Conservation (phyloP, 2,113 vertebrate genomes). For the Anhinga anhinga region DNA sequence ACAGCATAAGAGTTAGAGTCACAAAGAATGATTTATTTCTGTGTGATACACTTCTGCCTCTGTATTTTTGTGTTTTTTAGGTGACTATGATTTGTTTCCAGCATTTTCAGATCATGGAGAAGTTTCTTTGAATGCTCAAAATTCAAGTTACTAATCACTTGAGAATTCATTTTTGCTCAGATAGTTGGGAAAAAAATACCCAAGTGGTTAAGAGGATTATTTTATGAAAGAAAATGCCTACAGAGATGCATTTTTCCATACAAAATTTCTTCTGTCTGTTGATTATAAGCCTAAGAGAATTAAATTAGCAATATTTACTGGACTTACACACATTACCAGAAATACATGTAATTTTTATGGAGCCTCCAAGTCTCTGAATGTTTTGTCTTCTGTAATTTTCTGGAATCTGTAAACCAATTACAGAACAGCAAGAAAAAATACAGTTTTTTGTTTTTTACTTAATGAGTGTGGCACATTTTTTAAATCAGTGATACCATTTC, state of each 20-base stretch:
- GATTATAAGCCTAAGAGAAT: not conserved
- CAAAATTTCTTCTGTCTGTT: not conserved
- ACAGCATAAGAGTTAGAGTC: not conserved
- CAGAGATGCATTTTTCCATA: not conserved
- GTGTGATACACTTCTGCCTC: not conserved
- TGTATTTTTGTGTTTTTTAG: not conserved
- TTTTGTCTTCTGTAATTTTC: not conserved
- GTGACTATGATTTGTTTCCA: not conserved
- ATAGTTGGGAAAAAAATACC: not conserved
- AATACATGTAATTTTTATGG: not conserved
- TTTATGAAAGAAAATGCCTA: not conserved
- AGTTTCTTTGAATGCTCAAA: not conserved
- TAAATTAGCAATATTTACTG: not conserved
- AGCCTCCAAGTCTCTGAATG: not conserved
- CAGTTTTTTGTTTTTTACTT: not conserved
- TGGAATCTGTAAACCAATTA: not conserved
- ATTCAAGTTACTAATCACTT: not conserved
- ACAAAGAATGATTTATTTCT: not conserved
- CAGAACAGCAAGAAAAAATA: not conserved
- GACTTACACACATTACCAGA: not conserved
- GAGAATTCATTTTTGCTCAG: not conserved
- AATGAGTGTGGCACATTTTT: not conserved
- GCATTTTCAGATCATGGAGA: not conserved
- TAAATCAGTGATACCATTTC: not conserved
- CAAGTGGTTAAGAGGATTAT: not conserved